A percentile compares a stretch with the other conserved stretches of the same genome.
These are phyloP conservation scores for Aphrocallistes beatrix DNA, from an alignment of 37 sponge, comb jelly and placozoan genomes.

Conservation along the genomic window DNA sequence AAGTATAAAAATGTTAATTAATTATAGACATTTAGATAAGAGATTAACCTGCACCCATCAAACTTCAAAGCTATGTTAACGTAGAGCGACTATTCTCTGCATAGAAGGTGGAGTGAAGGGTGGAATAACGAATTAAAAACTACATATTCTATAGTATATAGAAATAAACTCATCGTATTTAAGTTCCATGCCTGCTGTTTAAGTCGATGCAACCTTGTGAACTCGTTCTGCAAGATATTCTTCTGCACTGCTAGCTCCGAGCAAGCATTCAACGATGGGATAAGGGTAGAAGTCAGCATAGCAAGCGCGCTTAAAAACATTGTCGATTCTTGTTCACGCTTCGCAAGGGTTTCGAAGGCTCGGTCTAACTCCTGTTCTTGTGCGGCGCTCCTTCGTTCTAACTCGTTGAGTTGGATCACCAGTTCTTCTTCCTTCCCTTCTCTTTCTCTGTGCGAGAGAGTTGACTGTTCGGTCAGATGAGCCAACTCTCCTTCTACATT, in stretches of 20 bases:
- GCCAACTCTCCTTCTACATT: background rate
- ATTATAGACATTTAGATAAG: too few relatives aligned
- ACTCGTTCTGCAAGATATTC: background rate
- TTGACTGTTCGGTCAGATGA: background rate
- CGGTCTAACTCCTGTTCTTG: slow-evolving; percentile 8
- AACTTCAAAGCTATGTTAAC: too few relatives aligned
- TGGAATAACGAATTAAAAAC: too few relatives aligned
- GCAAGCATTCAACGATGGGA: background rate
- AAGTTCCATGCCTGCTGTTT: background rate
- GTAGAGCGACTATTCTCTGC: too few relatives aligned
- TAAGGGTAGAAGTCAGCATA: background rate
- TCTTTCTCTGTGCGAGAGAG: background rate
- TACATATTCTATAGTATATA: too few relatives aligned
- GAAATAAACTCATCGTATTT: too few relatives aligned
- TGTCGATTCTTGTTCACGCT: background rate
- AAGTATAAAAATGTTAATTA: too few relatives aligned
- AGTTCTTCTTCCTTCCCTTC: background rate
- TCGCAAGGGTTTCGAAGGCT: slow-evolving; percentile 2
- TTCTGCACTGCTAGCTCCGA: background rate
- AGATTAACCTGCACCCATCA: too few relatives aligned
- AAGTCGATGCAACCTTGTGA: background rate
- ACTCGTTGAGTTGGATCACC: background rate
- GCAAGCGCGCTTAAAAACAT: background rate
- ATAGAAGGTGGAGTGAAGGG: too few relatives aligned
- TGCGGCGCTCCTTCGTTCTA: background rate